Evolutionary conservation across 1,140 invertebrate genomes (phyloP).

Genomic region (Saccostrea cuccullata): DNA sequence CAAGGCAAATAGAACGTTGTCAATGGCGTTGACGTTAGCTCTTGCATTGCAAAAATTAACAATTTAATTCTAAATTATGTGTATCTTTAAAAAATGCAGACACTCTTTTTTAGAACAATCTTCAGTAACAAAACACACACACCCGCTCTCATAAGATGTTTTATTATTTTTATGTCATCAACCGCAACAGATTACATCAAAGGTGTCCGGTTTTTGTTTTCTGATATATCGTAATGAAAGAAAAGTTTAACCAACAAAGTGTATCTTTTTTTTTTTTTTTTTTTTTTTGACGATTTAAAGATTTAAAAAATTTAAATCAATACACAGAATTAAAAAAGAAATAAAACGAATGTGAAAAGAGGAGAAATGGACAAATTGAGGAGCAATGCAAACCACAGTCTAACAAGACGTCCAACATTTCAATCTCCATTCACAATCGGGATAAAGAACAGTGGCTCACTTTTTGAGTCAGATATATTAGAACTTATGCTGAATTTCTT

Average conservation of each 20-base stretch:
- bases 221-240: neutral
- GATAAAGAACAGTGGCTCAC: neutral
- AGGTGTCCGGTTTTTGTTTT: neutral
- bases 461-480: neutral
- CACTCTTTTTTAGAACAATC: neutral
- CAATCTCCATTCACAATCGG: neutral
- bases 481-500: no score
- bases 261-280: no score
- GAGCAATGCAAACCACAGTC: neutral
- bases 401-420: no score
- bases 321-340: neutral
- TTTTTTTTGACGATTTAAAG: no score
- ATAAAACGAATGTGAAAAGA: neutral
- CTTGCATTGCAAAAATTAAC: neutral
- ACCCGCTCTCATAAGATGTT: neutral
- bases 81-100: neutral
- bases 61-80: neutral
- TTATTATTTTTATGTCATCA: neutral
- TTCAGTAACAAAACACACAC: neutral
- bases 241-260: no score
- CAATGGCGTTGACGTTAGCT: neutral
- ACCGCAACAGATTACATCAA: neutral
- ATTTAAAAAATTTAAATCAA: neutral
- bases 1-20: slow-evolving; percentile 19
- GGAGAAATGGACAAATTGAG: neutral